Evolutionary conservation across 2,797 vertebrate genomes (phyloP), one percentile per base, ranked within the genome.

Genomic region (Alosa sapidissima): DNA sequence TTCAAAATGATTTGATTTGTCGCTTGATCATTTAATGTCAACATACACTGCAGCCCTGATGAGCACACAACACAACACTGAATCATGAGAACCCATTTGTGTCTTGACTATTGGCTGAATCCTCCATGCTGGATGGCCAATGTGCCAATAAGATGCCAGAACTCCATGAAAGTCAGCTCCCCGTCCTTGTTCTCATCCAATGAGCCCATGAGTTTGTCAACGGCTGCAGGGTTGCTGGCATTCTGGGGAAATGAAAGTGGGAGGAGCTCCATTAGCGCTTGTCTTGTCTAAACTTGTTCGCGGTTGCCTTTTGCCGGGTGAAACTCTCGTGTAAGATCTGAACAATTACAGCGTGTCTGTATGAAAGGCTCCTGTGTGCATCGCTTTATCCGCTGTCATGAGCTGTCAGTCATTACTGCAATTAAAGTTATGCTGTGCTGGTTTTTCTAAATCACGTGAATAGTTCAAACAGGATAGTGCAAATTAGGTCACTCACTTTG

Each of bases 81-180:
- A 36, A 41, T 36, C 13, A 41, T 0, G 19, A 5, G 55, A 58
- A 19, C 21, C 24, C 28, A 24, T 33, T 33, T 14, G 11, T 14
- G 28, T 72, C 13, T 72, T 41, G 13, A 41, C 65, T 90, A 92
- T 87, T 93, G 88, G 84, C 84, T 84, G 89, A 95, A 94, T 62
- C 95, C 95, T n/a, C 92, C 94, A 82, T 95, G 91, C 60, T 94
- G 91, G 89, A 89, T 89, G 0, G 95, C 95, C 86, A 96, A 92
- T 1, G 90, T 94, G 48, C 96, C 96, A 45, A 96, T 93, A 89
- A 96, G 94, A 89, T 95, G 91, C 95, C 95, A 96, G 92, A 96
- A 96, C 90, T 96, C 96, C 6, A 82, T 82, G 91, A 96, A 96
- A 2, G 94, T 96, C 91, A 96, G 92, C 89, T 96, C 94, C 11